Conservation (phyloP, 1,140 invertebrate genomes). For the Venustaconcha ellipsiformis region DNA sequence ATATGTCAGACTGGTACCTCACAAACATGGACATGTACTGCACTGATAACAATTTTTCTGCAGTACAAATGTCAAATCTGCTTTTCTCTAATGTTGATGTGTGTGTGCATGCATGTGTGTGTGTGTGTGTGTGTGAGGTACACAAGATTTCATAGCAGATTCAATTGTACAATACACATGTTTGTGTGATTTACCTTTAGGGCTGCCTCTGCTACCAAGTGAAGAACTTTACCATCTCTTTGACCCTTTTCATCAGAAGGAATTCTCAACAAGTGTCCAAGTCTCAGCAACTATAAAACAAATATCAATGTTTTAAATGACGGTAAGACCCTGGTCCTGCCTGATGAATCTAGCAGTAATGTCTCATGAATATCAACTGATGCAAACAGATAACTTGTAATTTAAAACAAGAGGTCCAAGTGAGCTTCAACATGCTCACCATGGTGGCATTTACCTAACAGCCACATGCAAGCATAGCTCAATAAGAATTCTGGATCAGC, state of each 20-base stretch:
- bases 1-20: too few species aligned
- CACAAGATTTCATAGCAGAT: background rate
- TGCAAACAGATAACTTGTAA: constrained; percentile 3
- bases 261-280: constrained; percentile 74
- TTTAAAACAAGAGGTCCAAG: background rate
- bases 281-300: constrained; percentile 70
- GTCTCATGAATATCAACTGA: background rate
- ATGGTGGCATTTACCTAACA: too few species aligned
- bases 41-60: too few species aligned
- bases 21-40: too few species aligned
- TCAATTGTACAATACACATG: background rate
- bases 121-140: too few species aligned
- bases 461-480: background rate
- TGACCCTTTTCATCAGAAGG: constrained; percentile 64
- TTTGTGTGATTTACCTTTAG: constrained; percentile 70
- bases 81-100: too few species aligned
- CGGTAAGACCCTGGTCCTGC: background rate
- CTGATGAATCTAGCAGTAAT: background rate
- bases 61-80: too few species aligned
- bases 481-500: background rate
- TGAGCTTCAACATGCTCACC: too few species aligned
- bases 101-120: too few species aligned
- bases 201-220: constrained; percentile 74
- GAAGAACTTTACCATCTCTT: constrained; percentile 75
- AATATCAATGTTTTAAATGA: background rate